Evolutionary conservation across 2,888 invertebrate genomes (phyloP).

Genomic region (Seladonia tumulorum): DNA sequence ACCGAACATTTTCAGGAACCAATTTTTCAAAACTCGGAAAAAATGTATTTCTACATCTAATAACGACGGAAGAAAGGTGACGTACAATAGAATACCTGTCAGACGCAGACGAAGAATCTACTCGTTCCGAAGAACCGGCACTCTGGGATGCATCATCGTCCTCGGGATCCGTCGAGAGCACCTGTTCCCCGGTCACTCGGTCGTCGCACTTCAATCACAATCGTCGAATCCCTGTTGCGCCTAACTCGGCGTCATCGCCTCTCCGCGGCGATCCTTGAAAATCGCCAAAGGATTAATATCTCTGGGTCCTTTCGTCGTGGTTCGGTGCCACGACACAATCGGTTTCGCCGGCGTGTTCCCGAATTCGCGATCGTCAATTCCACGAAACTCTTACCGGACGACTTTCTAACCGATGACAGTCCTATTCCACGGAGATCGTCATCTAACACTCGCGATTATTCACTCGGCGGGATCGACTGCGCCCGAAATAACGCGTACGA

Average conservation of each 20-base stretch:
- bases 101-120: slow-evolving; percentile 9
- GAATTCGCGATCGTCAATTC: slow-evolving; percentile 60
- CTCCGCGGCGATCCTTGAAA: slow-evolving; percentile 13
- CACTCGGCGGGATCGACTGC: slow-evolving; percentile 35
- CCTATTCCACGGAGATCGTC: slow-evolving; percentile 10
- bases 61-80: background rate
- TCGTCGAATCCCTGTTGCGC: slow-evolving; percentile 45
- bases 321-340: slow-evolving; percentile 56
- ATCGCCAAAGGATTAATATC: slow-evolving; percentile 20
- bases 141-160: slow-evolving; percentile 28
- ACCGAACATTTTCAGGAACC: background rate
- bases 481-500: slow-evolving; percentile 43
- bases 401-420: slow-evolving; percentile 1
- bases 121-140: background rate
- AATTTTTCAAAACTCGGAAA: background rate
- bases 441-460: slow-evolving; percentile 53
- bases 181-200: slow-evolving; percentile 49
- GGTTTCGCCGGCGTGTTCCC: slow-evolving; percentile 57
- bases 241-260: slow-evolving; percentile 28
- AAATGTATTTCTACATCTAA: background rate
- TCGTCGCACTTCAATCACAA: slow-evolving; percentile 46
- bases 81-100: slow-evolving; percentile 28
- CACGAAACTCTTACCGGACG: slow-evolving; percentile 48
- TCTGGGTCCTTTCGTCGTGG: slow-evolving; percentile 26
- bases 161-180: slow-evolving; percentile 25